Conservation (phyloP, 2,113 vertebrate species). For the Meriones unguiculatus region DNA sequence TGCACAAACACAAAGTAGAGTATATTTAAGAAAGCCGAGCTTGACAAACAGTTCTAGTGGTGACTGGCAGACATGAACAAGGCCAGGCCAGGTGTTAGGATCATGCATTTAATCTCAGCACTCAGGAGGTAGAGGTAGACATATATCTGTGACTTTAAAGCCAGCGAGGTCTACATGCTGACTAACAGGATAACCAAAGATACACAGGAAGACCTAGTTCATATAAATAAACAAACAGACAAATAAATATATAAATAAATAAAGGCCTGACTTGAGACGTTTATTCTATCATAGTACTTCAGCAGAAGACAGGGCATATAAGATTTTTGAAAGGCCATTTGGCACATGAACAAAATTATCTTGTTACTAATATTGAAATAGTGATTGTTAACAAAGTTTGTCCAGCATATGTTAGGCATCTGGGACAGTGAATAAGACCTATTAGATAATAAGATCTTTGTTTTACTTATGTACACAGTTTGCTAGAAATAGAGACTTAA, state of each 20-base stretch:
- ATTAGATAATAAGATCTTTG: not conserved
- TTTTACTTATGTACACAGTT: not conserved
- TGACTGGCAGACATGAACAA: not conserved
- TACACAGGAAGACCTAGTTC: not conserved
- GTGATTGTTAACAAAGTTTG: not conserved
- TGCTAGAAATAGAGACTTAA: not conserved
- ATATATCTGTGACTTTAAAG: not conserved
- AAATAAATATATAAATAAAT: not conserved
- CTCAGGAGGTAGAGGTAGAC: not conserved
- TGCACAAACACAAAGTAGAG: not conserved
- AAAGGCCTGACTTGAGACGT: no score
- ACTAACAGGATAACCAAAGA: not conserved
- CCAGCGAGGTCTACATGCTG: no score
- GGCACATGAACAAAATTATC: not conserved
- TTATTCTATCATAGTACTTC: not conserved
- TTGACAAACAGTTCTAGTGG: not conserved
- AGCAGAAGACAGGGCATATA: not conserved
- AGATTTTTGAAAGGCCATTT: not conserved
- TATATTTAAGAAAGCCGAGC: not conserved
- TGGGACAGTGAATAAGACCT: not conserved
- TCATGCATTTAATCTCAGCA: not conserved
- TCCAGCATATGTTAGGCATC: not conserved
- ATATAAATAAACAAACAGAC: not conserved
- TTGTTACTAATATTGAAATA: not conserved
- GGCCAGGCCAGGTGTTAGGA: no score